Base-by-base conservation (phyloP, 2,888 invertebrate genomes). In the Erpobdella octoculata region DNA sequence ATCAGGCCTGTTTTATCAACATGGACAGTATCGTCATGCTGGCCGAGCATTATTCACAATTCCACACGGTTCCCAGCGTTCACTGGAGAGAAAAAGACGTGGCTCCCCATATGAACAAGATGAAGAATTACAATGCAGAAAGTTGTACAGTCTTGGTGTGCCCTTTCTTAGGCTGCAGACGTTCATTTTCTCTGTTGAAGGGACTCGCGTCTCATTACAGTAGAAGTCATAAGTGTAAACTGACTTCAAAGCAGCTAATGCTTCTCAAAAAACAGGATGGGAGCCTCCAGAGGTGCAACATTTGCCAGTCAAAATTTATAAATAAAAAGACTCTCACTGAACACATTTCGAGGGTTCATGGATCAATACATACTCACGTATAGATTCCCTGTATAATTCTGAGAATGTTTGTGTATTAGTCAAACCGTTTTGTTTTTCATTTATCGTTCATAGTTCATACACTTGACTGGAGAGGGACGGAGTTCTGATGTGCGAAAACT, bases 181-280 rank as follows among this genome's bases (percentile, higher is more conserved):
- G 62, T 33, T 33, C 5, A n/a, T 62, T 62, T 35, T 33, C 18
- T 33, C n/a, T 18, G 1, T 31, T 31, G 1, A 62, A 35, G 35
- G n/a, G 31, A 2, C n/a, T 33, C 33, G 33, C 31, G 8, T 62
- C 62, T 12, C 62, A 62, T 62, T 62, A 62, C 62, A 62, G 33
- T 31, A 62, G 33, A 62, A 21, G 31, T 21, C 62, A 62, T 12
- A 62, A 62, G 31, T 9, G 28, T n/a, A 31, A 62, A 31, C n/a
- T 62, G 62, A n/a, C 62, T 62, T 62, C 21, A n/a, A 25, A 62
- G 62, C 33, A 62, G n/a, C n/a, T 62, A 2, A 33, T 35, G 35
- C 2, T 9, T 6, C 33, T 62, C n/a, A 62, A 35, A 35, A 62
- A 5, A 18, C 28, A 62, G 62, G 35, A 33, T 28, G 62, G 62